These are phyloP conservation scores for Mythimna impura DNA, from an alignment of 2,888 invertebrate species.

Conservation along the genomic window DNA sequence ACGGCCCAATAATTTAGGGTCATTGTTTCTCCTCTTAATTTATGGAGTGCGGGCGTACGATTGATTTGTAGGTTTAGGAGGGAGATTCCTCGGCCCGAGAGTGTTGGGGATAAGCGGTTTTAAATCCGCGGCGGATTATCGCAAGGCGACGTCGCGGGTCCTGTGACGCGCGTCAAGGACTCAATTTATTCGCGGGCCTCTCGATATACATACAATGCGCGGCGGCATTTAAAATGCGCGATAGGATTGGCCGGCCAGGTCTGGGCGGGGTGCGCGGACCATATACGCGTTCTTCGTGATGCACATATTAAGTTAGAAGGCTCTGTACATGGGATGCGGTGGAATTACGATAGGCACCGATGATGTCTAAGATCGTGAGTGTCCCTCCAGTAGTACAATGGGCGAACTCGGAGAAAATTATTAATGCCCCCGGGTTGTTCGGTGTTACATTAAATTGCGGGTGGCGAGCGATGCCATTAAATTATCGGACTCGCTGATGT, in stretches of 20 bases:
- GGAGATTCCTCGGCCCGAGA: constrained; percentile 77
- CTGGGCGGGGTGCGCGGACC: constrained; percentile 83
- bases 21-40: constrained; percentile 89
- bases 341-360: constrained; percentile 85
- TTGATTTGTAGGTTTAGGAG: constrained; percentile 88
- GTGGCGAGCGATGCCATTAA: constrained; percentile 79
- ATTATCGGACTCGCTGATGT: constrained; percentile 78
- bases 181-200: constrained; percentile 85
- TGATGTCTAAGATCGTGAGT: constrained; percentile 84
- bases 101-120: constrained; percentile 80
- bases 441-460: constrained; percentile 81
- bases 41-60: constrained; percentile 88
- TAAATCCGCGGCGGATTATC: constrained; percentile 69
- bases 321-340: constrained; percentile 85
- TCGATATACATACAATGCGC: constrained; percentile 90
- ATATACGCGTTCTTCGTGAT: constrained; percentile 89
- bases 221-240: constrained; percentile 85
- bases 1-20: constrained; percentile 89
- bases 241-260: constrained; percentile 86
- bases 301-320: constrained; percentile 89
- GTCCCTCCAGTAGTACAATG: constrained; percentile 80
- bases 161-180: constrained; percentile 78
- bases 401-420: constrained; percentile 77
- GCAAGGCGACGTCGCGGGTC: constrained; percentile 61
- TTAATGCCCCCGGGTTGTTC: constrained; percentile 77